Conservation (phyloP, 2,797 vertebrate genomes). For the Sciurus carolinensis region DNA sequence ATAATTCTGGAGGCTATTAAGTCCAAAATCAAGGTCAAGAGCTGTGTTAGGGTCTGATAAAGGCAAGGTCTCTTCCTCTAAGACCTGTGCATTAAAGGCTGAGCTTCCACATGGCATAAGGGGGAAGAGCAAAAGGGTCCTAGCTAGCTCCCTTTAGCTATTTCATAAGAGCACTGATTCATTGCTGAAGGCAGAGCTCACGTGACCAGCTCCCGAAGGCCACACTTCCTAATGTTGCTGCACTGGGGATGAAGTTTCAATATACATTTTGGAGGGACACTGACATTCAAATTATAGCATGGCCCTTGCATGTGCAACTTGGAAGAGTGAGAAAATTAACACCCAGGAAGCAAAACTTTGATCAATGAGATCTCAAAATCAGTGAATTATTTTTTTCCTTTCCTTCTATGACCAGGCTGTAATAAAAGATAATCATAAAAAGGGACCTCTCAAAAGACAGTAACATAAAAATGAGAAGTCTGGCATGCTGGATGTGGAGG, state of each 20-base stretch:
- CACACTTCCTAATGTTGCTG: not conserved
- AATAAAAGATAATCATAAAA: not conserved
- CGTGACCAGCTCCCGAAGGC: not conserved
- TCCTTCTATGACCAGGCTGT: not conserved
- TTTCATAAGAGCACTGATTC: not conserved
- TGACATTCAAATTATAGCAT: too few relatives aligned
- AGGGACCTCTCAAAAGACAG: not conserved
- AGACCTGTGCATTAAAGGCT: not conserved
- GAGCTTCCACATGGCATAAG: not conserved
- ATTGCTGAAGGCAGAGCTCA: not conserved
- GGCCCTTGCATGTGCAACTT: not conserved
- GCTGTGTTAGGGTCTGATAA: not conserved
- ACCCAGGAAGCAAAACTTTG: not conserved
- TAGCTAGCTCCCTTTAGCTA: too few relatives aligned
- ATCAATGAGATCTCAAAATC: not conserved
- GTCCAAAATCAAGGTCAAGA: not conserved
- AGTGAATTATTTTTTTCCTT: not conserved
- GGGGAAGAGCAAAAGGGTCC: not conserved
- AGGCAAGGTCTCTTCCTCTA: not conserved
- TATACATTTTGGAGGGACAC: not conserved
- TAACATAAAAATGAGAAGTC: not conserved
- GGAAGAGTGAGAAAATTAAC: not conserved
- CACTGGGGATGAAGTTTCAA: not conserved
- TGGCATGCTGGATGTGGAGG: not conserved
- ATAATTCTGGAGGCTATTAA: not conserved